Evolutionary conservation across 2,113 vertebrate species (phyloP), one percentile per base, ranked within the genome.

Genomic region (Rhadina sibilatrix): DNA sequence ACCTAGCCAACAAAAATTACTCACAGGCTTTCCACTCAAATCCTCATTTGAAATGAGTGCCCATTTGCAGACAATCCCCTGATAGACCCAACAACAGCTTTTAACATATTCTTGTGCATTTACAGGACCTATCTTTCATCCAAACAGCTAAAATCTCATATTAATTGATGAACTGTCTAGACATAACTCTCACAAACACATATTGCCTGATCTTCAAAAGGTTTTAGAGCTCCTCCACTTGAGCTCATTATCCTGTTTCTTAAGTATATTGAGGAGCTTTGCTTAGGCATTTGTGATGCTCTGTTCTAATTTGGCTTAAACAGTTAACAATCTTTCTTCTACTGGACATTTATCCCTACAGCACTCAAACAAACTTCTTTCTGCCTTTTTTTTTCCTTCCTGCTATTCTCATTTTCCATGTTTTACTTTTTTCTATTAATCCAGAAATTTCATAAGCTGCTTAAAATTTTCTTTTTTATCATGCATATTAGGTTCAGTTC

Each of bases 1-100:
- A 50, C 56, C 71, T 71, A 92, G 80, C 50, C 86, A 86, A 83
- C 68, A 90, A 88, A 88, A 93, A 90, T 74, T 69, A 77, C 42
- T 86, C 70, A 60, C 31, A 82, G 42, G 35, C 47, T 92, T 90
- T 94, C 46, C 54, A 74, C 50, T 90, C 70, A 93, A 88, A 88
- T 37, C 38, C 38, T 86, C 60, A 47, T 37, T 80, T 0, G 0
- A 80, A 95, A 70, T 1, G 1, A 95, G 33, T 31, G 68, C 25
- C 83, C 63, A 70, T 66, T 80, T 80, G 54, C 68, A 86, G 68
- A 59, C 68, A 83, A 35, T 70, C 35, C n/a, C 40, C 54, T 8
- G 3, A 16, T 30, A 40, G 20, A 69, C 28, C 44, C 28, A 47
- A 52, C 16, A 18, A 60, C 18, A 38, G 37, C 33, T 83, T 69